These are phyloP conservation scores for Candidula unifasciata DNA, from an alignment of 2,888 invertebrate species.

Conservation along the genomic window DNA sequence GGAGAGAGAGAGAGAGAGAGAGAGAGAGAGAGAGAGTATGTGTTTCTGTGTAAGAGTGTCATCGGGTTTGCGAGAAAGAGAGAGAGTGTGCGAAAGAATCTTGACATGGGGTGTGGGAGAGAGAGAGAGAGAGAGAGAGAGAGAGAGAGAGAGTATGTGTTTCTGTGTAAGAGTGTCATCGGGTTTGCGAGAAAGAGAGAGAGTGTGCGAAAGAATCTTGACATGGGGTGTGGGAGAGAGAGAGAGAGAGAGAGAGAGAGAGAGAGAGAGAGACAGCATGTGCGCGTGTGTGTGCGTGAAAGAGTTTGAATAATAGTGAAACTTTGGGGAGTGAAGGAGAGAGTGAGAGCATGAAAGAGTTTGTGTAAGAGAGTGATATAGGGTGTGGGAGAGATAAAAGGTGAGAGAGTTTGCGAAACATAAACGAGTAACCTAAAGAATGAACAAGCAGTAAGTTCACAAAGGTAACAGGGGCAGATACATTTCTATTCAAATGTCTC, in stretches of 20 bases:
- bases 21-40: too few species aligned
- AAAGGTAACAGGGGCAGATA: not conserved
- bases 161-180: too few species aligned
- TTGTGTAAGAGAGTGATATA: not conserved
- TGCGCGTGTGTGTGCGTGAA: not conserved
- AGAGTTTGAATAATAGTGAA: not conserved
- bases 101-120: too few species aligned
- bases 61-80: too few species aligned
- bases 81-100: too few species aligned
- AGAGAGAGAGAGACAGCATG: too few species aligned
- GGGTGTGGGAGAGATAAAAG: not conserved
- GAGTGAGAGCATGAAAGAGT: not conserved
- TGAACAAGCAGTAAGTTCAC: not conserved
- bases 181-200: too few species aligned
- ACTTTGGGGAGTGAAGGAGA: not conserved
- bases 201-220: not conserved
- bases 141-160: too few species aligned
- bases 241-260: slow-evolving; percentile 38
- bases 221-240: not conserved
- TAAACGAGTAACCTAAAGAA: not conserved
- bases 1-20: too few species aligned
- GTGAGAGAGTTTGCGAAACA: not conserved
- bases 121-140: too few species aligned
- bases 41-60: too few species aligned
- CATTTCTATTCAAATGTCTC: not conserved